A percentile compares a stretch with the other conserved stretches of the same genome.
Conservation (phyloP, 2,797 vertebrate genomes). For the Falco columbarius region DNA sequence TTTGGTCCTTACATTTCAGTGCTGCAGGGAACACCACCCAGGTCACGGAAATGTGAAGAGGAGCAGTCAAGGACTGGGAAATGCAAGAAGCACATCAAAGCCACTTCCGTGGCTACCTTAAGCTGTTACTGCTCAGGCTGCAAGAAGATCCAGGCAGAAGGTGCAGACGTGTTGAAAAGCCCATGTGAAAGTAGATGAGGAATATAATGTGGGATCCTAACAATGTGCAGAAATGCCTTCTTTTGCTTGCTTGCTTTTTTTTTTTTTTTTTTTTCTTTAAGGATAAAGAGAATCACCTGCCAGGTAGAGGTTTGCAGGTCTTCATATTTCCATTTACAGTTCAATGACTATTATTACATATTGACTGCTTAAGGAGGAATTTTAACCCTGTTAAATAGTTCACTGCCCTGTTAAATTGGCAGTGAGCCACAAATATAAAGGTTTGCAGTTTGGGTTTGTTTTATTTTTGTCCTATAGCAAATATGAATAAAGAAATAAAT, state of each 20-base stretch:
- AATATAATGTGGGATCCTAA: background rate
- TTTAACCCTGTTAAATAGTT: background rate
- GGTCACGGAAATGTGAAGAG: background rate
- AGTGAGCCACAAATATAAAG: background rate
- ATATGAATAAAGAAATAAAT: background rate
- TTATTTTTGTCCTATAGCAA: background rate
- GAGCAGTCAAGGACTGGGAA: background rate
- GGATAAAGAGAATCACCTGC: background rate
- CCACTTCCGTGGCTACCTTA: background rate
- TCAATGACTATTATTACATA: background rate
- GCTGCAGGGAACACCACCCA: background rate
- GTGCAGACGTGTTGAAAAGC: background rate
- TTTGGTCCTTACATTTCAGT: background rate
- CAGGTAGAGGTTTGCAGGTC: background rate
- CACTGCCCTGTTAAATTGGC: background rate
- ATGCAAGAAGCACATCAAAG: background rate
- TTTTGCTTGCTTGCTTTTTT: fast-evolving
- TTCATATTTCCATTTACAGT: background rate
- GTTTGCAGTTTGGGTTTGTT: background rate
- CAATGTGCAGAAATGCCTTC: background rate
- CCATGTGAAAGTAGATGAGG: background rate
- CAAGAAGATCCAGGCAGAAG: background rate
- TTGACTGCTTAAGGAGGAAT: background rate
- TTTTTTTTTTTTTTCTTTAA: background rate
- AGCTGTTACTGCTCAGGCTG: background rate